phyloP scores from a whole-genome alignment of 2,888 invertebrate genomes.

The Dilophus febrilis region DNA sequence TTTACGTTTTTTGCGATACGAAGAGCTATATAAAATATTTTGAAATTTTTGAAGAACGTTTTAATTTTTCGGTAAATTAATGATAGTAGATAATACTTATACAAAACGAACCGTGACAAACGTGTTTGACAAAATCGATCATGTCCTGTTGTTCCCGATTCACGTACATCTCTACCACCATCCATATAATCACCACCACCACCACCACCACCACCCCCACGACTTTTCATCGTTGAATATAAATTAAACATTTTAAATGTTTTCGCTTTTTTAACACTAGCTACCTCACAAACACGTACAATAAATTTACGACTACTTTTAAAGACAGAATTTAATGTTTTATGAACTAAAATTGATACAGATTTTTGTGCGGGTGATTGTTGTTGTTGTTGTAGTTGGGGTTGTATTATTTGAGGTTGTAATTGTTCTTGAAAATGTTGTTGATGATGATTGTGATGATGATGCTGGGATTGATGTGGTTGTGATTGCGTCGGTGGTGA shows the following conservation, averaged over 20 bases:
- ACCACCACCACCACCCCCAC: conserved; percentile 24
- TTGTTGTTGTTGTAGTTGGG: not conserved
- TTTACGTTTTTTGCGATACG: conserved; percentile 29
- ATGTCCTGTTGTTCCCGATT: conserved; percentile 54
- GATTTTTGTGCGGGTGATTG: conserved; percentile 13
- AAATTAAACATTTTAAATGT: conserved; percentile 53
- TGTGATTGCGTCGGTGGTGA: too few species aligned
- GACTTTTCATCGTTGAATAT: conserved; percentile 47
- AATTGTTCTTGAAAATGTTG: too few species aligned
- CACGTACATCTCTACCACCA: conserved; percentile 22
- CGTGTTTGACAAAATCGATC: conserved; percentile 63
- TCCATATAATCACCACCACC: conserved; percentile 12
- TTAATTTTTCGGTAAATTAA: not conserved
- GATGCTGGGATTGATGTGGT: too few species aligned
- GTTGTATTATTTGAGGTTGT: too few species aligned
- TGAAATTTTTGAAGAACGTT: not conserved
- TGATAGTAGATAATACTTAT: not conserved
- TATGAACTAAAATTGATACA: conserved; percentile 29
- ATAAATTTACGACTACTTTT: conserved; percentile 31
- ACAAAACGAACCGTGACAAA: conserved; percentile 33
- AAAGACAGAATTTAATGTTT: conserved; percentile 30
- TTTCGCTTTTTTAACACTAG: conserved; percentile 25
- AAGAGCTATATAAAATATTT: conserved; percentile 7
- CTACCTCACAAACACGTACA: conserved; percentile 30
- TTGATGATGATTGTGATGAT: too few species aligned